Conservation (phyloP, 92 coral and sea anemone species). For the Parazoanthus darwini region DNA sequence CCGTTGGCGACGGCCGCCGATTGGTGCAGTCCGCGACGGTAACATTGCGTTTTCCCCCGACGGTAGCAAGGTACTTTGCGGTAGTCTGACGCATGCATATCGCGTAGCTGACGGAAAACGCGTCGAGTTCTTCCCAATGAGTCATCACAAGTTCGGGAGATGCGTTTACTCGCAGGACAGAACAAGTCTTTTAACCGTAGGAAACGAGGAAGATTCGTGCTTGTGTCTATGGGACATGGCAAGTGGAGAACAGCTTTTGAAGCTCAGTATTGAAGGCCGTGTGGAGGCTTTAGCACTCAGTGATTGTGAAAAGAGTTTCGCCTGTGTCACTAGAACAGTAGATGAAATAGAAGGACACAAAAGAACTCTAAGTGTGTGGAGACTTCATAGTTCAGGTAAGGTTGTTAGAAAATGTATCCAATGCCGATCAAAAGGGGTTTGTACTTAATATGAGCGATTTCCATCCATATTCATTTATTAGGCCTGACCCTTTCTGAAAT, state of each 20-base stretch:
- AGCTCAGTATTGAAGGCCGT: not conserved
- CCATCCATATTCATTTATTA: too few species aligned
- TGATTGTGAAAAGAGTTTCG: constrained; percentile 12
- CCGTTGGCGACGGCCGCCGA: constrained; percentile 15
- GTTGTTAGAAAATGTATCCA: too few species aligned
- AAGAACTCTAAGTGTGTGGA: constrained; percentile 20
- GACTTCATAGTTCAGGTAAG: constrained; percentile 3
- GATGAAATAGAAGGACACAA: not conserved
- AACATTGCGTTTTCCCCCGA: constrained; percentile 34
- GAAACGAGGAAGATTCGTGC: not conserved
- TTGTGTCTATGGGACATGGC: constrained; percentile 39
- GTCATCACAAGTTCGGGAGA: constrained; percentile 6
- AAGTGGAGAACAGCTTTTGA: not conserved
- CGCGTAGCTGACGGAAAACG: constrained; percentile 31
- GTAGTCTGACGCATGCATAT: constrained; percentile 29
- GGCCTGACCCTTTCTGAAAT: too few species aligned
- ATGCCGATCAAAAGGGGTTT: too few species aligned
- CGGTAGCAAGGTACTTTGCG: constrained; percentile 11
- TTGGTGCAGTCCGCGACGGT: not conserved
- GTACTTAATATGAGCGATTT: too few species aligned
- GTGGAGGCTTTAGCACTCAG: constrained; percentile 12
- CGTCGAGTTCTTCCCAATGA: constrained; percentile 23
- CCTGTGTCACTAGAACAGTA: constrained; percentile 14
- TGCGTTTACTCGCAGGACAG: constrained; percentile 18
- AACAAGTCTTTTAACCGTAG: constrained; percentile 7